Percentiles rank a stretch among this genome's conserved stretches.
phyloP scores from a whole-genome alignment of 2,797 vertebrate species.

The Liasis olivaceus region DNA sequence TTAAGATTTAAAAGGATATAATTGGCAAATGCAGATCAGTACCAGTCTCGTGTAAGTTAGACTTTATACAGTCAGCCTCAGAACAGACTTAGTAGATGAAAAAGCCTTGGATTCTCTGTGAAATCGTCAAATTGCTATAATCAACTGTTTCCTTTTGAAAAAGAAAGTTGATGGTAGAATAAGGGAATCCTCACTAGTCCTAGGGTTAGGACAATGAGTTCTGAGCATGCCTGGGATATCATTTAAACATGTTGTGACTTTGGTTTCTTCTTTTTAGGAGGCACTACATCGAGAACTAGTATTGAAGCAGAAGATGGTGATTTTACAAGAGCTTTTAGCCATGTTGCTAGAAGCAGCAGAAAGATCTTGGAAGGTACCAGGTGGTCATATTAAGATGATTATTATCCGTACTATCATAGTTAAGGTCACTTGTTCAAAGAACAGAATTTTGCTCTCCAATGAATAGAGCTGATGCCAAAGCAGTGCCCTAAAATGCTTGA shows the following conservation, averaged over 20 bases:
- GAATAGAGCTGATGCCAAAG: background rate
- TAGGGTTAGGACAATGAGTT: background rate
- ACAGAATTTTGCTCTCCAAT: background rate
- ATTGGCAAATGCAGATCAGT: background rate
- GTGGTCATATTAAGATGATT: background rate
- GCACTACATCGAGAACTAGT: conserved; percentile 76
- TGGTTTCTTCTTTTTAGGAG: conserved; percentile 65
- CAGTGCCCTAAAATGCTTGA: background rate
- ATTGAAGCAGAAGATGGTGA: conserved; percentile 79
- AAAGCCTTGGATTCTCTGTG: background rate
- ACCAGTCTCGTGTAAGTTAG: background rate
- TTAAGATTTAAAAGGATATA: background rate
- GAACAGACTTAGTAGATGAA: background rate
- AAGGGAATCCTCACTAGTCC: background rate
- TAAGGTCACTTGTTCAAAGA: background rate
- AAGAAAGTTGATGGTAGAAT: background rate
- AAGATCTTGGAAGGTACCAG: conserved; percentile 78
- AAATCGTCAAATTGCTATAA: background rate
- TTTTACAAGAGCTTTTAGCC: conserved; percentile 76
- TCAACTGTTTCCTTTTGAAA: background rate
- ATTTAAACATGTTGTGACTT: background rate
- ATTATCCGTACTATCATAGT: background rate
- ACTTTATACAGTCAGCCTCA: background rate
- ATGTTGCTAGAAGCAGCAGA: conserved; percentile 72
- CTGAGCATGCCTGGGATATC: background rate